Base-by-base conservation (phyloP, 2,888 invertebrate genomes). In the Augiades crinisus region DNA sequence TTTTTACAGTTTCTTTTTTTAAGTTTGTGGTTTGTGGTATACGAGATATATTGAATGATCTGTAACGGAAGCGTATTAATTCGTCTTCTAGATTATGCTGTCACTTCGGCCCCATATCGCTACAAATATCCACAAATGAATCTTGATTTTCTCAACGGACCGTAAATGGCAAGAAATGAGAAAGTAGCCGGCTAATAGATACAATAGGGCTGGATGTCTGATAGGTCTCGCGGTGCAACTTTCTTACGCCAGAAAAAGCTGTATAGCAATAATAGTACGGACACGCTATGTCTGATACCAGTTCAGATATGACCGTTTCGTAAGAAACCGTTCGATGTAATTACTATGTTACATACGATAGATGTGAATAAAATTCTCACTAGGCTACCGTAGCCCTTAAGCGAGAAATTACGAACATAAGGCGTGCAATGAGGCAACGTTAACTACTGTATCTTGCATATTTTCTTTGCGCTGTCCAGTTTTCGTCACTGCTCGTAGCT, bases 161-260 rank as follows among this genome's bases (percentile, higher is more conserved):
- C 82, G 75, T 87, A 85, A 81, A 87, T 75, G 87, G 88, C 70
- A 81, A 73, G 85, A 83, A 86, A 83, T 83, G 80, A 81, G 88
- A 89, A 88, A 89, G 88, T 86, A 78, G 77, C 74, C 70, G 60
- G 73, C 72, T 86, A 87, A 87, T 87, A 87, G 86, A 87, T 87
- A 88, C 88, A 89, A 89, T 89, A 87, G 88, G 87, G 85, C 82
- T 77, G 74, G 74, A 75, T 65, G 60, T 60, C 63, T 63, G 67
- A 59, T 83, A 79, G 76, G 79, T 78, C 78, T 73, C 64, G 77
- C 72, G 62, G 65, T 64, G 72, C 79, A 78, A 81, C 87, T 88
- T 88, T 87, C 87, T 75, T 83, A 67, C 64, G 60, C 55, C 50
- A 73, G 71, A 87, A 87, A 87, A 87, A 87, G 82, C 73, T 72